These are phyloP conservation scores for Chymomyza procnemis DNA, from an alignment of 2,888 invertebrate species.

Conservation along the genomic window DNA sequence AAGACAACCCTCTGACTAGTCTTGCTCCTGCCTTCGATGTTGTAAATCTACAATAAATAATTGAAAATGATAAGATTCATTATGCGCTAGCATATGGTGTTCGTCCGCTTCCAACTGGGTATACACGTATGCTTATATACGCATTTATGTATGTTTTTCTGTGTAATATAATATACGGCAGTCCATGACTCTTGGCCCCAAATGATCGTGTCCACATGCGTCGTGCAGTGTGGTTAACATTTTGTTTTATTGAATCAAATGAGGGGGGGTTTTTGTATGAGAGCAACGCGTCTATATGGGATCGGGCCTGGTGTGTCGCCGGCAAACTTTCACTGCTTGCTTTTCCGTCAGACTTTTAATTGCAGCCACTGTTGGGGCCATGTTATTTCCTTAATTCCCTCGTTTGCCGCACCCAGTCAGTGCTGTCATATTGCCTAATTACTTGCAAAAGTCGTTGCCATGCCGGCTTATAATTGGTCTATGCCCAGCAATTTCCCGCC, in stretches of 20 bases:
- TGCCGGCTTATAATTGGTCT: not conserved
- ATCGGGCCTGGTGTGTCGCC: not conserved
- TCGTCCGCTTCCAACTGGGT: not conserved
- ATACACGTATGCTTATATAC: not conserved
- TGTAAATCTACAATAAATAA: not conserved
- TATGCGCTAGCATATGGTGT: not conserved
- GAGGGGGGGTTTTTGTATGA: not conserved
- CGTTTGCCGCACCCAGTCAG: not conserved
- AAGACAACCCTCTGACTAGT: too few relatives aligned
- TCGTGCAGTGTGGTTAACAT: not conserved
- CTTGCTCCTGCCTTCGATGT: not conserved
- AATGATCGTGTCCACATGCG: not conserved
- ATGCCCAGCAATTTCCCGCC: not conserved
- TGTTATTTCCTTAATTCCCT: not conserved
- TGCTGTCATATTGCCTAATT: not conserved
- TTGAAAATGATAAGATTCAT: not conserved
- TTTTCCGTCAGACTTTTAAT: slow-evolving; percentile 28
- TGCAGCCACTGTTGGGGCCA: slow-evolving; percentile 11
- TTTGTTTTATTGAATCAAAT: not conserved
- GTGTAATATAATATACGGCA: not conserved
- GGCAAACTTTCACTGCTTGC: slow-evolving; percentile 49
- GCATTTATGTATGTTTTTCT: not conserved
- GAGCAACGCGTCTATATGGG: not conserved
- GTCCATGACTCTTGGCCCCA: not conserved
- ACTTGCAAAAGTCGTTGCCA: not conserved